Percentiles rank a stretch among this genome's conserved stretches.
Conservation (phyloP, 2,113 vertebrate species). For the Paradoxurus hermaphroditus region DNA sequence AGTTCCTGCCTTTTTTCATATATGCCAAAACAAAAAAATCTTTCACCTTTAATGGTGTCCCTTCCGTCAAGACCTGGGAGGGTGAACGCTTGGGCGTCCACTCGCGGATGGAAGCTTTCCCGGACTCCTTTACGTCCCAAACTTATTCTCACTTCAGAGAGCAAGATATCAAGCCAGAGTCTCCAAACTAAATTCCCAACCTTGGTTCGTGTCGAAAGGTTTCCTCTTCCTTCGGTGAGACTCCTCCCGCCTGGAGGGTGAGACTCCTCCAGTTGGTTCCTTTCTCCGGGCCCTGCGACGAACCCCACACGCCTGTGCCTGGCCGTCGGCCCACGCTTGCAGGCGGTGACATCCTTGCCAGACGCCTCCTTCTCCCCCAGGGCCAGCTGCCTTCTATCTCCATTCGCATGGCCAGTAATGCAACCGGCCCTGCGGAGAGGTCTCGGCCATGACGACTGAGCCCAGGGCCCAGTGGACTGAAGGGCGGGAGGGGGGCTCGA, state of each 20-base stretch:
- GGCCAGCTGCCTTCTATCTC: too few relatives aligned
- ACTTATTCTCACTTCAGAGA: not conserved
- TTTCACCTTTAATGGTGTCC: not conserved
- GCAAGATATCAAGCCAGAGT: not conserved
- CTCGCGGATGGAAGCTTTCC: not conserved
- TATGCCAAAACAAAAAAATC: not conserved
- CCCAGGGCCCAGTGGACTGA: too few relatives aligned
- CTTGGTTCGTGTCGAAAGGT: not conserved
- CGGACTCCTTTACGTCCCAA: not conserved
- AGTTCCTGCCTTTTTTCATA: not conserved
- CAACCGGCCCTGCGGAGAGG: rapidly evolving
- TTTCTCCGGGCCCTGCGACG: not conserved
- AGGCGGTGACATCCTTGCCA: not conserved
- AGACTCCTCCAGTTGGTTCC: not conserved
- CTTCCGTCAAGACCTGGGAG: not conserved
- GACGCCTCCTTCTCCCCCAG: not conserved
- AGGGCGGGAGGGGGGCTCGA: too few relatives aligned
- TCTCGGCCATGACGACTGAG: not conserved
- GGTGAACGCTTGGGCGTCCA: too few relatives aligned
- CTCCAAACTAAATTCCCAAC: too few relatives aligned
- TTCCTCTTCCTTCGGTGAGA: not conserved
- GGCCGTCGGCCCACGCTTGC: rapidly evolving
- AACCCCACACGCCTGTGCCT: rapidly evolving
- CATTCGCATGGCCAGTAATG: rapidly evolving
- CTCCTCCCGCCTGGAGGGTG: not conserved